Conservation (phyloP, 2,888 invertebrate species). For the Heterodera filipjevi region DNA sequence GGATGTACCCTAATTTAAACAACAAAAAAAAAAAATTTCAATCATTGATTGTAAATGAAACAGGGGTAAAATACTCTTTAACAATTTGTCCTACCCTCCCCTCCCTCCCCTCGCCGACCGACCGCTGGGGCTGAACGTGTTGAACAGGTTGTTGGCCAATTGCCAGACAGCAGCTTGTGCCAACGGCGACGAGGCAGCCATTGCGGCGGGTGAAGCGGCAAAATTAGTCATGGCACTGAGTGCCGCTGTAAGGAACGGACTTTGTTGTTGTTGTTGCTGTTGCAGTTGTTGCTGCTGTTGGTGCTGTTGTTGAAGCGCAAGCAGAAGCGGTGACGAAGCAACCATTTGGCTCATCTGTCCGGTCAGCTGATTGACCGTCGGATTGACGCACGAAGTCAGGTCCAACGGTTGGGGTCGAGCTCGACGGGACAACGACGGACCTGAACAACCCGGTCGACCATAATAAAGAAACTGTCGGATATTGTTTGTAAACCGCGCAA, state of each 20-base stretch:
- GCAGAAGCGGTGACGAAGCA: slow-evolving; percentile 21
- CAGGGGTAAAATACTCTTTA: no score
- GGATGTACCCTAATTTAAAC: no score
- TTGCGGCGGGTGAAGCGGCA: slow-evolving; percentile 26
- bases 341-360: slow-evolving; percentile 26
- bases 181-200: slow-evolving; percentile 29
- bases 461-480: neutral
- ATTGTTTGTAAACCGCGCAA: no score
- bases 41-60: no score
- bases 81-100: no score
- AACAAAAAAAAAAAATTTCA: no score
- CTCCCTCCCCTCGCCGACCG: neutral
- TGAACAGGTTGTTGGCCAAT: slow-evolving; percentile 16
- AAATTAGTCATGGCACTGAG: slow-evolving; percentile 24
- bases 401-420: slow-evolving; percentile 46
- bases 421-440: slow-evolving; percentile 38
- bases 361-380: slow-evolving; percentile 20
- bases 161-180: slow-evolving; percentile 29
- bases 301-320: slow-evolving; percentile 27
- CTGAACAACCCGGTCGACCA: neutral
- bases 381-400: slow-evolving; percentile 37
- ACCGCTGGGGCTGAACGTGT: slow-evolving; percentile 27
- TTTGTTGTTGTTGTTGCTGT: slow-evolving; percentile 31
- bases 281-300: slow-evolving; percentile 18
- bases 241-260: slow-evolving; percentile 29